A percentile compares a stretch with the other conserved stretches of the same genome.
phyloP scores from a whole-genome alignment of 1,140 invertebrate genomes.

The Cydia amplana region DNA sequence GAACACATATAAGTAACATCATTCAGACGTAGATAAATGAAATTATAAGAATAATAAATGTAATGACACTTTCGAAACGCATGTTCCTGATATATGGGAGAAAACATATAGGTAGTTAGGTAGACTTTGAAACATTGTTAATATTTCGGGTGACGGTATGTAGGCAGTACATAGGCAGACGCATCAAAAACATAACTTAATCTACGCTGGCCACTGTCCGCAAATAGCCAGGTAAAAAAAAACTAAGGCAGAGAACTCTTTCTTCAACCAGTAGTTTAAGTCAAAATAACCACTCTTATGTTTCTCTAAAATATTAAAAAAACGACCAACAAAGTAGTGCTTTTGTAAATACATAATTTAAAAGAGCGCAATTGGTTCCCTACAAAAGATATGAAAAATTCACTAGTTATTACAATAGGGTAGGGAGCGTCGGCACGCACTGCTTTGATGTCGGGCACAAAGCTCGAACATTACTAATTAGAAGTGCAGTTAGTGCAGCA shows the following conservation, averaged over 20 bases:
- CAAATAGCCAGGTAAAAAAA: too few species aligned
- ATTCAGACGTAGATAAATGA: background rate
- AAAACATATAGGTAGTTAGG: too few species aligned
- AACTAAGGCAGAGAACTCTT: background rate
- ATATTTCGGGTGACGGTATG: too few species aligned
- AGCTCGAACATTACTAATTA: slow-evolving; percentile 44
- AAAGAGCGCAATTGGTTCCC: slow-evolving; percentile 25
- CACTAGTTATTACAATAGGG: slow-evolving; percentile 27
- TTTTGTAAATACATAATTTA: slow-evolving; percentile 22
- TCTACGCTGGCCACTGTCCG: too few species aligned
- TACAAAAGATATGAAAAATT: slow-evolving; percentile 26
- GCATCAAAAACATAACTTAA: too few species aligned
- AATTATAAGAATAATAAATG: too few species aligned
- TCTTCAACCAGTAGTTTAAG: background rate
- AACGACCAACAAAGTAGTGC: background rate
- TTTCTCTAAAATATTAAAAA: background rate
- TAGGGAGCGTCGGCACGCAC: slow-evolving; percentile 15
- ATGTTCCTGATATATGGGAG: too few species aligned
- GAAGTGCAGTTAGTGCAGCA: slow-evolving; percentile 35
- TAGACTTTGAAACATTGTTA: too few species aligned
- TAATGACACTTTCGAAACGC: too few species aligned
- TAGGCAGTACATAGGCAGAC: too few species aligned
- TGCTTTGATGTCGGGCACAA: slow-evolving; percentile 23
- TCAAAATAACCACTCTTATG: background rate
- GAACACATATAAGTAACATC: background rate